These are phyloP conservation scores for Abrostola tripartita DNA, from an alignment of 2,888 invertebrate genomes.

Conservation along the genomic window DNA sequence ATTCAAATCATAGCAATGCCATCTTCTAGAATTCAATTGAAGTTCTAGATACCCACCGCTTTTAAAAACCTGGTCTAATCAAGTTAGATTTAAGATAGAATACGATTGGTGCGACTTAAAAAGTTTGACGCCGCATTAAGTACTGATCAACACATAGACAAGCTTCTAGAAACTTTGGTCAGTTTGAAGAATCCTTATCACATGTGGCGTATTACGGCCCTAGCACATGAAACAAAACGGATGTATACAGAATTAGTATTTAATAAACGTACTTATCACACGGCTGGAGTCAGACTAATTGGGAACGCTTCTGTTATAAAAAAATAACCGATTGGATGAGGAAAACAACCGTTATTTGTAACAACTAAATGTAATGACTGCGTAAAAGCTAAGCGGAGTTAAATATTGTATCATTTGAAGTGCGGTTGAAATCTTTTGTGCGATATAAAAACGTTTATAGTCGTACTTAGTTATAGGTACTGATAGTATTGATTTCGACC, in stretches of 20 bases:
- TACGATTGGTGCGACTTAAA: too few species aligned
- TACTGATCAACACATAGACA: too few species aligned
- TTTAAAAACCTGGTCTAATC: too few species aligned
- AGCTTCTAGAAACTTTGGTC: neutral
- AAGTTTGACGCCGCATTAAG: too few species aligned
- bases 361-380: conserved; percentile 43
- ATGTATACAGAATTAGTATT: conserved; percentile 31
- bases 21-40: too few species aligned
- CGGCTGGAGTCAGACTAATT: conserved; percentile 55
- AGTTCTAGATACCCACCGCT: too few species aligned
- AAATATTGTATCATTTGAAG: conserved; percentile 32
- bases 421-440: conserved; percentile 31
- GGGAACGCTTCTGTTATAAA: conserved; percentile 43
- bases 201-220: neutral
- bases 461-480: too few species aligned
- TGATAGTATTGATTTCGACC: too few species aligned
- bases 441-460: too few species aligned
- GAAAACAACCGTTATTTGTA: conserved; percentile 46
- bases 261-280: conserved; percentile 52
- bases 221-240: conserved; percentile 7
- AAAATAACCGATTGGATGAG: conserved; percentile 43
- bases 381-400: conserved; percentile 36
- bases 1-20: too few species aligned
- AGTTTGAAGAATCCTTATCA: neutral
- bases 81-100: too few species aligned